Evolutionary conservation across 2,888 invertebrate species (phyloP).

Genomic region (Altica lythri): DNA sequence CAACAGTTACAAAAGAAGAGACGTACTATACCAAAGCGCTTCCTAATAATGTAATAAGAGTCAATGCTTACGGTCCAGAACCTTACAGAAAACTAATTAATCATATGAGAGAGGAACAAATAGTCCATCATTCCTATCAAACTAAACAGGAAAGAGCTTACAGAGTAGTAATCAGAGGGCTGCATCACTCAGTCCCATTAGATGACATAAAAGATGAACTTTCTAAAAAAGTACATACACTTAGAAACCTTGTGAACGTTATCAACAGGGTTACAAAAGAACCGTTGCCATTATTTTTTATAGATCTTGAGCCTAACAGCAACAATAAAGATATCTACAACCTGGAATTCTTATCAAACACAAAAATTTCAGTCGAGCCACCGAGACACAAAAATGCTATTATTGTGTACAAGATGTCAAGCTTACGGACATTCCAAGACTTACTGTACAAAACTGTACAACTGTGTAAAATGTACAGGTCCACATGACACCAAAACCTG

Average conservation of each 20-base stretch:
- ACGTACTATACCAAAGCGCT: conserved; percentile 3
- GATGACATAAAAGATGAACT: conserved; percentile 7
- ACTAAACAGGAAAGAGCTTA: background rate
- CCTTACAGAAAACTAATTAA: background rate
- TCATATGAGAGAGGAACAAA: background rate
- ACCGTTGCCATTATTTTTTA: background rate
- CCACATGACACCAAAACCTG: conserved; percentile 4
- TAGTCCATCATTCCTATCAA: background rate
- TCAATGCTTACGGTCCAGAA: background rate
- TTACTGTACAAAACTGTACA: conserved; percentile 16
- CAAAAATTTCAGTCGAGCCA: background rate
- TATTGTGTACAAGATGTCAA: background rate
- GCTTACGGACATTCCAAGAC: background rate
- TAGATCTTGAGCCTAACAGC: background rate
- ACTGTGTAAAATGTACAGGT: conserved; percentile 14
- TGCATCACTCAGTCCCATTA: conserved; percentile 6
- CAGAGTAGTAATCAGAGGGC: conserved; percentile 3
- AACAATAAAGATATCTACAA: background rate
- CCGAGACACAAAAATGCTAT: background rate
- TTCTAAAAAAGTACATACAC: background rate
- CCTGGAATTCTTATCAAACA: background rate
- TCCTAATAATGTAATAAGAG: conserved; percentile 3
- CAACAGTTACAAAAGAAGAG: background rate
- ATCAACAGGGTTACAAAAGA: background rate
- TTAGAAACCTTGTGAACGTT: background rate